Conservation (phyloP, 2,888 invertebrate species). For the Imbricaverruca yamaguchii region DNA sequence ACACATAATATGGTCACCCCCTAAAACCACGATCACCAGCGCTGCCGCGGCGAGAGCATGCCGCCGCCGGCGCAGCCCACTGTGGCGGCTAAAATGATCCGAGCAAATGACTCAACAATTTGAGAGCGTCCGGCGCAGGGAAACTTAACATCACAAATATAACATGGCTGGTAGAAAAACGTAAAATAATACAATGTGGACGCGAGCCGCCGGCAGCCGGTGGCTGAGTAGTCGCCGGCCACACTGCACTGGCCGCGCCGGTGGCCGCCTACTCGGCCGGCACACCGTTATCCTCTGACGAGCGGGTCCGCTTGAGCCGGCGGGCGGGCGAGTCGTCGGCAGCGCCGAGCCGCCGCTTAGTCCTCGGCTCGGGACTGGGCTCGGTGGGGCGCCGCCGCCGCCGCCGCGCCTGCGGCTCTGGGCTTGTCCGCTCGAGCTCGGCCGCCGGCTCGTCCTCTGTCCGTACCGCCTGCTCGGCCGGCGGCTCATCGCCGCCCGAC, state of each 20-base stretch:
- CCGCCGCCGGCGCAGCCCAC: not conserved
- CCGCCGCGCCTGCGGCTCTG: not conserved
- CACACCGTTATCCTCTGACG: not conserved
- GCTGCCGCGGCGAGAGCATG: not conserved
- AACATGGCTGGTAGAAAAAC: constrained; percentile 8
- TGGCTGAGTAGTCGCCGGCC: not conserved
- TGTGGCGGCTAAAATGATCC: not conserved
- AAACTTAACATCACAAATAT: constrained; percentile 14
- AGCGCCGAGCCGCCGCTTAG: not conserved
- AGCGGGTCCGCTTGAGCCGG: constrained; percentile 8
- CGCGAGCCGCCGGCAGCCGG: not conserved
- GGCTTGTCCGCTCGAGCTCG: not conserved
- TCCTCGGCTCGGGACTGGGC: not conserved
- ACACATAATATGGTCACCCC: constrained; percentile 11
- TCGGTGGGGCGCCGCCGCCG: not conserved
- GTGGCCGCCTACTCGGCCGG: not conserved
- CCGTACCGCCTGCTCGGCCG: too few species aligned
- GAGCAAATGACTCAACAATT: not conserved
- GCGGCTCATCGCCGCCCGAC: too few species aligned
- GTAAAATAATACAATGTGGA: not conserved
- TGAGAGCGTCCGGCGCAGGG: not conserved
- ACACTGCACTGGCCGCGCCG: not conserved
- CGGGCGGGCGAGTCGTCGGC: constrained; percentile 12
- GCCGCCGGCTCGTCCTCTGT: too few species aligned
- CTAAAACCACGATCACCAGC: not conserved